Conservation (phyloP, 2,113 vertebrate species). For the Mesembrinibis cayennensis region DNA sequence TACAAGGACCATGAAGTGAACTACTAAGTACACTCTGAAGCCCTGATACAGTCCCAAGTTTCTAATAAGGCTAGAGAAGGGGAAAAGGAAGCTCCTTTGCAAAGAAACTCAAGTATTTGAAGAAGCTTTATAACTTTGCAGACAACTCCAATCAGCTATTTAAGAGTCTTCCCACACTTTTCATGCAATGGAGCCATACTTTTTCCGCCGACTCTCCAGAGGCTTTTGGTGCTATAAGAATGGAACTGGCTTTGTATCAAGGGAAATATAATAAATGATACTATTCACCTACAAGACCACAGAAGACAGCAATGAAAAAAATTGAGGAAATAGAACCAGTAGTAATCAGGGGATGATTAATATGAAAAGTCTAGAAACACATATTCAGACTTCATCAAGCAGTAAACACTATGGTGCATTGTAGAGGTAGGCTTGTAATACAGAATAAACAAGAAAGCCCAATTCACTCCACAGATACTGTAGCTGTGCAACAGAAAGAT, state of each 20-base stretch:
- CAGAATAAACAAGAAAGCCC: not conserved
- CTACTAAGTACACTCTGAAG: not conserved
- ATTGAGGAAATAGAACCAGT: not conserved
- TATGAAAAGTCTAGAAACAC: not conserved
- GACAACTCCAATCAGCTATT: not conserved
- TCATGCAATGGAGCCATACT: not conserved
- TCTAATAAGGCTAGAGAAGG: not conserved
- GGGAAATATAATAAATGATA: not conserved
- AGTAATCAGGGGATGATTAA: not conserved
- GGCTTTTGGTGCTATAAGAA: not conserved
- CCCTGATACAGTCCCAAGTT: fast-evolving
- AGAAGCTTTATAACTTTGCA: not conserved
- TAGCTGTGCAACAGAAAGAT: not conserved
- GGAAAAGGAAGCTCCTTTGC: not conserved
- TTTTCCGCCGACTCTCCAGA: not conserved
- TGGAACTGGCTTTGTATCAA: not conserved
- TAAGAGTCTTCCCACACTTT: not conserved
- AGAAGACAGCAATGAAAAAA: not conserved
- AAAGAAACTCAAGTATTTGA: not conserved
- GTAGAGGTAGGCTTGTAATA: not conserved
- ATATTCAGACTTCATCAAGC: not conserved
- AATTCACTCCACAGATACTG: not conserved
- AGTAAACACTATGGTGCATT: not conserved
- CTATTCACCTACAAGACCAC: not conserved
- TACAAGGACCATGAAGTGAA: not conserved